These are phyloP conservation scores for Daubentonia madagascariensis DNA, from an alignment of 2,113 vertebrate genomes.

Conservation along the genomic window DNA sequence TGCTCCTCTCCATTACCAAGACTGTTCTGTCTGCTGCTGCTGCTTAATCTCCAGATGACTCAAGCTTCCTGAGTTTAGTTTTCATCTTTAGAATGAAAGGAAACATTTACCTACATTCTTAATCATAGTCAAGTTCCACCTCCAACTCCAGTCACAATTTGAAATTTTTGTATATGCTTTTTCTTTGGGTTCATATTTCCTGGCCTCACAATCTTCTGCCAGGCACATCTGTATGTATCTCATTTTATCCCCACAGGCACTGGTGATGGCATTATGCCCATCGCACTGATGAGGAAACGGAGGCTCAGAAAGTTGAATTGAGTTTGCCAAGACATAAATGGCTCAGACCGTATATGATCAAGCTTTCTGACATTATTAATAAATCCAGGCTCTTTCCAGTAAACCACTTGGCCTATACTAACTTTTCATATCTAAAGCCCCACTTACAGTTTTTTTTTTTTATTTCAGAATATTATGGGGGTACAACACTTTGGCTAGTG, in stretches of 20 bases:
- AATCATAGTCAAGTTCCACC: neutral
- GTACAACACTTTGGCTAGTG: no score
- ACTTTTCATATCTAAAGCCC: neutral
- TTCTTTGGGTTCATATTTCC: neutral
- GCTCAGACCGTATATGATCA: neutral
- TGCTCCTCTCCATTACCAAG: neutral
- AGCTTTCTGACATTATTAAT: neutral
- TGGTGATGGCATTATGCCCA: neutral
- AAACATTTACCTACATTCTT: neutral
- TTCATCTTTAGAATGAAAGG: neutral
- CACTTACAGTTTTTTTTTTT: neutral
- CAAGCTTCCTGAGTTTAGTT: neutral
- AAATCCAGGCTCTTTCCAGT: neutral
- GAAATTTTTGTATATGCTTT: neutral
- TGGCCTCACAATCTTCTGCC: neutral
- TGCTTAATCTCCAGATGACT: neutral
- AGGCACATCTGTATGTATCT: neutral
- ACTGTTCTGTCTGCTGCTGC: neutral
- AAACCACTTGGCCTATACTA: neutral
- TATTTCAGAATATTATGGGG: no score
- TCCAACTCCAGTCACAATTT: neutral
- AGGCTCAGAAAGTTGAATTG: neutral
- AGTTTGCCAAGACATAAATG: neutral
- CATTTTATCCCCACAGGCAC: neutral
- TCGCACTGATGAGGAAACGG: neutral